A percentile compares a stretch with the other conserved stretches of the same genome.
These are phyloP conservation scores for Antrozous pallidus DNA, from an alignment of 2,797 vertebrate species.

Conservation along the genomic window DNA sequence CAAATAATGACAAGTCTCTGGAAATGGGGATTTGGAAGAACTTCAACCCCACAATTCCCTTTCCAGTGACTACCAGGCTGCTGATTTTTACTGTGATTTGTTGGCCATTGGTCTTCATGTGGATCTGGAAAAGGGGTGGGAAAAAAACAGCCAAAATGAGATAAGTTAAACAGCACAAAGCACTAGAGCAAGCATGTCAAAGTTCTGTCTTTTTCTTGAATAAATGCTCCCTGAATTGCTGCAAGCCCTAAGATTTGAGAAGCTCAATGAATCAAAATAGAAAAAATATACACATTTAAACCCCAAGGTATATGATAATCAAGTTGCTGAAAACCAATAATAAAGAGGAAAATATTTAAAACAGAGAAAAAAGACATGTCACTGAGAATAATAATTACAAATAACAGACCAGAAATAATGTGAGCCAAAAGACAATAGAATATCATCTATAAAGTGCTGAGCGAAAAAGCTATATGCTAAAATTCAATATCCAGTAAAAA, in stretches of 20 bases:
- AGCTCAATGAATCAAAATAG: neutral
- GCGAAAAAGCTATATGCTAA: neutral
- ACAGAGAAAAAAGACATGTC: neutral
- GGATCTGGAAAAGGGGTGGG: neutral
- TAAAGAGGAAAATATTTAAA: conserved; percentile 19
- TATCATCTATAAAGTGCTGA: neutral
- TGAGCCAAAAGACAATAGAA: neutral
- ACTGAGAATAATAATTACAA: neutral
- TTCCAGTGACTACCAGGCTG: neutral
- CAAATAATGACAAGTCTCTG: neutral
- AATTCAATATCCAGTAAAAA: neutral
- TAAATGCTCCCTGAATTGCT: neutral
- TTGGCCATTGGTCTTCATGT: neutral
- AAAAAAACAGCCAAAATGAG: neutral
- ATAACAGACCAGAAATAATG: neutral
- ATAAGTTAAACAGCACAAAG: neutral
- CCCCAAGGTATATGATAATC: neutral
- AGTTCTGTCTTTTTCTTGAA: conserved; percentile 32
- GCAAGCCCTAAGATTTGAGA: neutral
- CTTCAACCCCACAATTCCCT: neutral
- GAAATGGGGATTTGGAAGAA: neutral
- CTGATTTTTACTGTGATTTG: neutral
- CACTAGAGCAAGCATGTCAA: neutral
- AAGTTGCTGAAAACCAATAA: neutral
- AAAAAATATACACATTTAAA: neutral